Evolutionary conservation across 2,797 vertebrate genomes (phyloP).

Genomic region (Podarcis lilfordi): DNA sequence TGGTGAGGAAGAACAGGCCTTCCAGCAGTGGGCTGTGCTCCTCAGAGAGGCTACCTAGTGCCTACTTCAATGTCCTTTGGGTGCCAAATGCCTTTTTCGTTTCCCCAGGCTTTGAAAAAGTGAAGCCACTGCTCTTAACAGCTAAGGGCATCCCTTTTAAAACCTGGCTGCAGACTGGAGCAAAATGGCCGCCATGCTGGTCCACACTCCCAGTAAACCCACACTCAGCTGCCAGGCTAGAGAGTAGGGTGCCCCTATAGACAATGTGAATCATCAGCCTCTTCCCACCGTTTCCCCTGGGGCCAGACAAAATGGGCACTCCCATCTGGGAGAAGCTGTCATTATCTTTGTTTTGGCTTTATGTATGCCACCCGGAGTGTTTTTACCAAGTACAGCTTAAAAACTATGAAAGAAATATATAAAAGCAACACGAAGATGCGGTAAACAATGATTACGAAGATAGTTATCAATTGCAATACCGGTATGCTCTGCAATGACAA

Average conservation of each 20-base stretch:
- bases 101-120: no score
- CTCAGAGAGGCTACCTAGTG: no score
- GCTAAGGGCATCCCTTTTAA: background rate
- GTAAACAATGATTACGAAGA: constrained; percentile 8
- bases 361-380: background rate
- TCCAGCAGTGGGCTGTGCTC: no score
- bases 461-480: background rate
- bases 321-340: background rate
- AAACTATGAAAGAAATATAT: background rate
- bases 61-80: no score
- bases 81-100: no score
- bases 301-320: background rate
- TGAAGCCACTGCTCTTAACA: no score
- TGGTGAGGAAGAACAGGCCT: no score
- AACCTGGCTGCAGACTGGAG: background rate
- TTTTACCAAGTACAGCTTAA: background rate
- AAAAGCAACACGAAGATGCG: background rate
- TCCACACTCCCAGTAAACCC: no score
- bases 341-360: background rate
- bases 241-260: no score
- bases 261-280: background rate
- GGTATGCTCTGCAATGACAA: background rate
- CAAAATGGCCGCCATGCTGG: background rate
- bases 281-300: background rate
- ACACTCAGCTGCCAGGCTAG: background rate